These are phyloP conservation scores for Xenopus tropicalis DNA, from an alignment of 2,113 vertebrate species.

Conservation along the genomic window UCB_Xtro_10.0 CM004445.2:101722501-101723000, in stretches of 20 bases:
- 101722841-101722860: not conserved
- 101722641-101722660: slow-evolving; percentile 31
- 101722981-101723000: too few species aligned
- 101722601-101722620: slow-evolving; percentile 37
- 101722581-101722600: slow-evolving; percentile 46
- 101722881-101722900: slow-evolving; percentile 55
- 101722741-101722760: slow-evolving; percentile 43
- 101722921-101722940: too few species aligned
- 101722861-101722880: slow-evolving; percentile 49
- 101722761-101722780: slow-evolving; percentile 33
- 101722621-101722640: not conserved
- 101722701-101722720: slow-evolving; percentile 57
- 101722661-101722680: slow-evolving; percentile 61
- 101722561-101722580: slow-evolving; percentile 50
- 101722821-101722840: slow-evolving; percentile 54
- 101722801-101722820: slow-evolving; percentile 34
- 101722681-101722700: slow-evolving; percentile 58
- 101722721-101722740: slow-evolving; percentile 48
- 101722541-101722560: slow-evolving; percentile 59
- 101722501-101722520: slow-evolving; percentile 85
- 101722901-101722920: too few species aligned
- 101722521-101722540: slow-evolving; percentile 72
- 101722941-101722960: too few species aligned
- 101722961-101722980: too few species aligned
- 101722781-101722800: slow-evolving; percentile 23